A percentile compares a stretch with the other conserved stretches of the same genome.
These are phyloP conservation scores for Polydrusus cervinus DNA, from an alignment of 2,888 invertebrate species.

Conservation along the genomic window DNA sequence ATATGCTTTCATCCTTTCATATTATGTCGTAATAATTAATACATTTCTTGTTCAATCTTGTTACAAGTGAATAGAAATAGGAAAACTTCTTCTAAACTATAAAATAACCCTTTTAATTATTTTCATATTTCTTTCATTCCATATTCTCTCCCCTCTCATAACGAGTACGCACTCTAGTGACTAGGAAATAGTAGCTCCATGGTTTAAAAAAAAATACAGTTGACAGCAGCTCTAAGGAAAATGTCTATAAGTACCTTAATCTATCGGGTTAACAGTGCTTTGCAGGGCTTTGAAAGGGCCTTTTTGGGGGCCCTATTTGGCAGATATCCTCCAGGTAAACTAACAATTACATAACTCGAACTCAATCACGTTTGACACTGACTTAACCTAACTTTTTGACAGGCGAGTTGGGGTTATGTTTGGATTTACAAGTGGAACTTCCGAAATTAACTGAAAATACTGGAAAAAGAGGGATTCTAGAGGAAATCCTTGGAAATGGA, in stretches of 20 bases:
- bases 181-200: slow-evolving; percentile 19
- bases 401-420: slow-evolving; percentile 52
- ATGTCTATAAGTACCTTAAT: slow-evolving; percentile 52
- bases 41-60: no score
- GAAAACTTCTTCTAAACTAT: no score
- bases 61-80: no score
- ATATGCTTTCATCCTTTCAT: no score
- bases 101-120: no score
- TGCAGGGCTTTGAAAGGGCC: slow-evolving; percentile 48
- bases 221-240: slow-evolving; percentile 29
- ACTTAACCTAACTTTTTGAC: slow-evolving; percentile 61
- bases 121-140: neutral
- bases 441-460: slow-evolving; percentile 15
- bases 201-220: slow-evolving; percentile 6
- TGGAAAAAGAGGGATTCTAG: slow-evolving; percentile 68
- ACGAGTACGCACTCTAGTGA: slow-evolving; percentile 13
- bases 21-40: no score
- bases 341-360: slow-evolving; percentile 57
- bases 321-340: slow-evolving; percentile 59
- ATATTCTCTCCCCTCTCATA: neutral
- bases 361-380: slow-evolving; percentile 41
- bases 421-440: slow-evolving; percentile 38
- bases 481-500: slow-evolving; percentile 81
- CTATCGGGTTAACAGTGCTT: slow-evolving; percentile 33
- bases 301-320: slow-evolving; percentile 56